These are phyloP conservation scores for Pontoporia blainvillei DNA, from an alignment of 2,113 vertebrate genomes.

Conservation along the genomic window DNA sequence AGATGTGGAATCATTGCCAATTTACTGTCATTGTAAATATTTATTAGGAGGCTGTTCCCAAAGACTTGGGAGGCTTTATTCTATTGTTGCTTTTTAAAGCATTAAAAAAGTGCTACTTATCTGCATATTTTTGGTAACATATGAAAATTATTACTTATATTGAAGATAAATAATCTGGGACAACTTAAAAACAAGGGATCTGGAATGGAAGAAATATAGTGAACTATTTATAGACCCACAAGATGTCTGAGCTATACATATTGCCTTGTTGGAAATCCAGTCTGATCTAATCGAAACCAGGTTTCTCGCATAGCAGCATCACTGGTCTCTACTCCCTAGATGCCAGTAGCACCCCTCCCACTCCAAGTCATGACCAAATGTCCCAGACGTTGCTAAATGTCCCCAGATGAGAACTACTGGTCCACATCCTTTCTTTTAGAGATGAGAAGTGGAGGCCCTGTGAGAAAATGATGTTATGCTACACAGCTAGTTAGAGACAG, in stretches of 20 bases:
- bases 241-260: too few relatives aligned
- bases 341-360: rapidly evolving
- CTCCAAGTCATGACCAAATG: background rate
- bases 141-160: background rate
- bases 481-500: background rate
- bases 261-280: background rate
- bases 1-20: background rate
- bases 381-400: background rate
- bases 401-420: background rate
- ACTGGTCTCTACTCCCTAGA: background rate
- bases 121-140: background rate
- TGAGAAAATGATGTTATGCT: rapidly evolving
- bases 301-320: background rate
- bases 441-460: background rate
- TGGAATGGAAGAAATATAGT: background rate
- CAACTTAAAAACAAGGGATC: background rate
- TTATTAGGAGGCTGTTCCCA: background rate
- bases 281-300: background rate
- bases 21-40: background rate
- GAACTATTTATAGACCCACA: background rate
- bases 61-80: background rate
- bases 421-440: background rate
- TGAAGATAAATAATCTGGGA: background rate
- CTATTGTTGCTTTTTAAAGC: background rate
- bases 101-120: background rate